Evolutionary conservation across 2,797 vertebrate genomes (phyloP), one percentile per base, ranked within the genome.

Genomic region (Protonibea diacanthus): DNA sequence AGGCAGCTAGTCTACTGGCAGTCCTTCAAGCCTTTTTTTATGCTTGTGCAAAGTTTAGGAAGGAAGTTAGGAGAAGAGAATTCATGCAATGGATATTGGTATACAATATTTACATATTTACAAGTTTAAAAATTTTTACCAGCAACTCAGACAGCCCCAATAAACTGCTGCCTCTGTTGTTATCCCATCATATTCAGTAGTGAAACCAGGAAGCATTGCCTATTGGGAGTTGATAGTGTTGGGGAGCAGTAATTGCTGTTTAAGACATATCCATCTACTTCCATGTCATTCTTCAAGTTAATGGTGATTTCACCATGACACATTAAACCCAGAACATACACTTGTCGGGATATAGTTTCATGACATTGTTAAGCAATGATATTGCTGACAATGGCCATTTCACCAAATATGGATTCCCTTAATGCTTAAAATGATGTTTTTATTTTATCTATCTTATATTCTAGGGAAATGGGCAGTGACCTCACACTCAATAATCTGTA

Each of bases 41-140:
- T 53, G 21, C 10, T n/a, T 23, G 3, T 42, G 11, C 55, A 44
- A 61, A 14, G 45, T 67, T 47, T 52, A 44, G 1, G 51, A 5
- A 10, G 20, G 25, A 20, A 23, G 47, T 38, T 56, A 33, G 10
- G 25, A 44, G 10, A 62, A 44, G 6, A 69, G 33, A 11, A 25
- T 47, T 55, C 15, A 42, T 29, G 47, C 23, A 40, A 71, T 18
- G n/a, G 18, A n/a, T n/a, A n/a, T n/a, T n/a, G n/a, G n/a, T n/a
- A n/a, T n/a, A n/a, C n/a, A n/a, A n/a, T 29, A 20, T 38, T 59
- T 21, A 45, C 14, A 42, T 42, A 25, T 40, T 57, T 29, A 47
- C 10, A 40, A 2, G 18, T 18, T 51, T 56, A 44, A 33, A 61
- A 55, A 64, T 48, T 67, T 67, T 69, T n/a, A 68, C 58, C 47